phyloP scores from a whole-genome alignment of 2,113 vertebrate genomes.

The Hypocryptadius cinnamomeus region DNA sequence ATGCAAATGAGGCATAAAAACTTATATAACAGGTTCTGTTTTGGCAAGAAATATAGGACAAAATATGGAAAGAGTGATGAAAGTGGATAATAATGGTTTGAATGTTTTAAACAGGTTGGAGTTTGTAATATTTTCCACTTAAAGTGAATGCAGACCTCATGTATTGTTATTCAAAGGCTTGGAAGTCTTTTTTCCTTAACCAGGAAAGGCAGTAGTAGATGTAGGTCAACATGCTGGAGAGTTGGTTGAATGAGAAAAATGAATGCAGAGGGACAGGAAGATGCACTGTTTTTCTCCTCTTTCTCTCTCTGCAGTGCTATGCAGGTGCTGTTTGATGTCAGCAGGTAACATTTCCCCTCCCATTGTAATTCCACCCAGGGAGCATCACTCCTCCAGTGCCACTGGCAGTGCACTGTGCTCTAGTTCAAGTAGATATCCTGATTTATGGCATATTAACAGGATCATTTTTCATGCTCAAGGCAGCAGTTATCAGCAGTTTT shows the following conservation, averaged over 20 bases:
- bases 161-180: neutral
- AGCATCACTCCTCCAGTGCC: neutral
- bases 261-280: neutral
- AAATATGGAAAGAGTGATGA: neutral
- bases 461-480: neutral
- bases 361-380: neutral
- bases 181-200: neutral
- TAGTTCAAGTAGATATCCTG: neutral
- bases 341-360: neutral
- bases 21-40: neutral
- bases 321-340: neutral
- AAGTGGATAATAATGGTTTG: neutral
- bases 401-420: neutral
- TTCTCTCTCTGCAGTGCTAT: neutral
- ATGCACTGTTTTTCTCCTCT: accelerated
- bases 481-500: neutral
- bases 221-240: neutral
- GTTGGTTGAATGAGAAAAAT: neutral
- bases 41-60: neutral
- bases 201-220: neutral
- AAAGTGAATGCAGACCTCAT: neutral
- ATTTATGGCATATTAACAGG: conserved; percentile 12
- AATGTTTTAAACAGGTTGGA: conserved; percentile 2
- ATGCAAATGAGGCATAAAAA: neutral
- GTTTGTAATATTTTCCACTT: neutral